phyloP scores from a whole-genome alignment of 2,888 invertebrate genomes.

The Digitonthophagus gazella region DNA sequence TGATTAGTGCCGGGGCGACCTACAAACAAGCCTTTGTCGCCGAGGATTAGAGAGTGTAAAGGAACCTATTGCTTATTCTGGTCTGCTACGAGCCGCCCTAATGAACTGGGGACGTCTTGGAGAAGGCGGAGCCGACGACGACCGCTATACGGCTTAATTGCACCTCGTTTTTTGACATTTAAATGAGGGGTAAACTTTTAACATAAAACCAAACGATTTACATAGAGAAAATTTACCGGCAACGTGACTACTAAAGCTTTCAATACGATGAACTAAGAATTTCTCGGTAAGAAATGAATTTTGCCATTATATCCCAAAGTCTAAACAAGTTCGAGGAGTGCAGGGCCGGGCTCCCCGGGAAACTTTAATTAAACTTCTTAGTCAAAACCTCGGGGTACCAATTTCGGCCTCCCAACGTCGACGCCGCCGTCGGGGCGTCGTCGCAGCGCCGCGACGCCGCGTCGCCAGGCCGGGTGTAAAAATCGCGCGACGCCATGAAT shows the following conservation, averaged over 20 bases:
- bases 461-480: slow-evolving; percentile 18
- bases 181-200: not conserved
- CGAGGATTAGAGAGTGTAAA: slow-evolving; percentile 42
- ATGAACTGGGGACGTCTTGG: slow-evolving; percentile 35
- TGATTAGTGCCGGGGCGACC: slow-evolving; percentile 40
- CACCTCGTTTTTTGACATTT: not conserved
- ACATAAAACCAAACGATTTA: not conserved
- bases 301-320: not conserved
- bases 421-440: not conserved
- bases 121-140: slow-evolving; percentile 19
- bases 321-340: not conserved
- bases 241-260: not conserved
- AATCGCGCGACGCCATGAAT: slow-evolving; percentile 22
- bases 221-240: not conserved
- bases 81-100: slow-evolving; percentile 36
- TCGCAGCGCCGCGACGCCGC: not conserved
- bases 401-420: slow-evolving; percentile 3
- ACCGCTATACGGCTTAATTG: not conserved
- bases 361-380: slow-evolving; percentile 17
- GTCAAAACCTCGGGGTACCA: slow-evolving; percentile 13
- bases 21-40: slow-evolving; percentile 43
- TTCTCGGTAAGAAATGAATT: not conserved
- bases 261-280: not conserved
- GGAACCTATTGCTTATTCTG: slow-evolving; percentile 44
- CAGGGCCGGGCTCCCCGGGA: slow-evolving; percentile 6